phyloP scores from a whole-genome alignment of 1,140 invertebrate species.

The Chironomus striatipennis region DNA sequence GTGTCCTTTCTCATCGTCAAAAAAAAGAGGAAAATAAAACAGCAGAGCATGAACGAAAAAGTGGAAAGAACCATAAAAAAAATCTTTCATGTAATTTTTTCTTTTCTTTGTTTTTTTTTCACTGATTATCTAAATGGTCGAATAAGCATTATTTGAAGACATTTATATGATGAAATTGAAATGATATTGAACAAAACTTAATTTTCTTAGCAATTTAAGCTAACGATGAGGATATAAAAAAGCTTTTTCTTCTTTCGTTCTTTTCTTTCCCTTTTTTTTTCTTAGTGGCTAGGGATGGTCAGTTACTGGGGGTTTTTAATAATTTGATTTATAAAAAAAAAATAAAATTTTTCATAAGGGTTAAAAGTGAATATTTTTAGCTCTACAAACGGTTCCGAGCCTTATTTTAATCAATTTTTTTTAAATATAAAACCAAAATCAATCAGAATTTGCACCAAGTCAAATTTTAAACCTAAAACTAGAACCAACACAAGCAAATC shows the following conservation, averaged over 20 bases:
- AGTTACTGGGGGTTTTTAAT: no score
- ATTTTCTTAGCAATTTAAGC: constrained; percentile 14
- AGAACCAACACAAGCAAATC: no score
- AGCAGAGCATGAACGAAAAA: not conserved
- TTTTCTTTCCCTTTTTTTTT: not conserved
- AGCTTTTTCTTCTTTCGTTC: not conserved
- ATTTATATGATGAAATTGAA: constrained; percentile 23
- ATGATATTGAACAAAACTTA: constrained; percentile 16
- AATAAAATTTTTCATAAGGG: no score
- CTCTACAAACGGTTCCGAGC: no score
- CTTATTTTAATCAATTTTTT: no score
- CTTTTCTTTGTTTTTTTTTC: not conserved
- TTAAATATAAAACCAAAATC: no score
- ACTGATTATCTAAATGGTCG: constrained; percentile 22
- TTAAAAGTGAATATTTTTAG: no score
- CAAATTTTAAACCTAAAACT: no score
- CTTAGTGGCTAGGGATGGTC: no score
- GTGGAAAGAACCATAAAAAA: not conserved
- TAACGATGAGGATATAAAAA: constrained; percentile 13
- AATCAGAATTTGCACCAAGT: no score
- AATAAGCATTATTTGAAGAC: constrained; percentile 21
- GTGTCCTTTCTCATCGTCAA: not conserved
- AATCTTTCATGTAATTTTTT: no score
- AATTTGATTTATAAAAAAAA: no score
- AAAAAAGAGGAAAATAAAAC: constrained; percentile 1